These are phyloP conservation scores for Cotesia chilonis DNA, from an alignment of 1,140 invertebrate genomes.

Conservation along the genomic window DNA sequence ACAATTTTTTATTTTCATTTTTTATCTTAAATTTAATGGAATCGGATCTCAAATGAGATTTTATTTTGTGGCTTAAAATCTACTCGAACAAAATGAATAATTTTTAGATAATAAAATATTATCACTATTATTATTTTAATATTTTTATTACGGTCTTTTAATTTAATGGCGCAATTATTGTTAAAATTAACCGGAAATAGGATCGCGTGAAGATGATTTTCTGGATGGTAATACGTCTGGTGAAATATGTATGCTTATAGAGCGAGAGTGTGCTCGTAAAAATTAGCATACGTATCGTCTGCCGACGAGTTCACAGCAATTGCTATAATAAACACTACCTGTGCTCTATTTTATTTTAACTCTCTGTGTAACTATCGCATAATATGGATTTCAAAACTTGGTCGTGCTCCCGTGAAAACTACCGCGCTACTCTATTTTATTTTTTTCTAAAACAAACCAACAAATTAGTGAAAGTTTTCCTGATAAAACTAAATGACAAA, in stretches of 20 bases:
- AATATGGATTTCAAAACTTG: no score
- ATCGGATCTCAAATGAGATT: background rate
- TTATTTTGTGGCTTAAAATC: background rate
- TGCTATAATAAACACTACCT: slow-evolving; percentile 19
- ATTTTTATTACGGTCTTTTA: background rate
- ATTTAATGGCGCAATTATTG: background rate
- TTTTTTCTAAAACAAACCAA: no score
- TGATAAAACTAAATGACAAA: no score
- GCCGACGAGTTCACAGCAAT: slow-evolving; percentile 17
- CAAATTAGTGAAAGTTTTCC: no score
- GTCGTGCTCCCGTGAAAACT: no score
- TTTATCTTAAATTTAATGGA: background rate
- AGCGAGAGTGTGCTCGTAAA: background rate
- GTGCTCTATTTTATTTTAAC: slow-evolving; percentile 10
- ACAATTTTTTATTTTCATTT: background rate
- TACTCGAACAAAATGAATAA: background rate
- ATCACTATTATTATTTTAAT: background rate
- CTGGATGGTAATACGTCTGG: background rate
- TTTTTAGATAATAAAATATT: background rate
- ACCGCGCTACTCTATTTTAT: no score
- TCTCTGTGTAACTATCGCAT: no score
- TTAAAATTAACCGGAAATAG: slow-evolving; percentile 9
- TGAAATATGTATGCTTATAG: slow-evolving; percentile 19
- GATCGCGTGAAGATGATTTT: background rate
- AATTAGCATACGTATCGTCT: slow-evolving; percentile 24